These are phyloP conservation scores for Craseonycteris thonglongyai DNA, from an alignment of 2,113 vertebrate genomes.

Conservation along the genomic window DNA sequence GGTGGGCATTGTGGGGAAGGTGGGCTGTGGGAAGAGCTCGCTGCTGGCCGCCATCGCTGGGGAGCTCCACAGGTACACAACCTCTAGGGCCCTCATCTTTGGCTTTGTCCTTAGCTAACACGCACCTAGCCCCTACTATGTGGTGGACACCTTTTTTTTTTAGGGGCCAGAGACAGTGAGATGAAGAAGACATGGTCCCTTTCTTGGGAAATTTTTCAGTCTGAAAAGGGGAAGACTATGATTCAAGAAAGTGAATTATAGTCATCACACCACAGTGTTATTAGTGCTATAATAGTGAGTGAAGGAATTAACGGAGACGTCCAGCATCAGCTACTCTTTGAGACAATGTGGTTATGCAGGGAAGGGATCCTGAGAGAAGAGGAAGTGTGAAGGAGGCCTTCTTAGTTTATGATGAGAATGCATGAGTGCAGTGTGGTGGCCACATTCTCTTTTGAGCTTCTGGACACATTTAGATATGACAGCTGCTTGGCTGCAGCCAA, in stretches of 20 bases:
- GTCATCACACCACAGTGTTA: not conserved
- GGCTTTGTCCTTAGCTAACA: not conserved
- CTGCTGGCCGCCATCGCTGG: conserved; percentile 91
- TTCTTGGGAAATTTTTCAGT: not conserved
- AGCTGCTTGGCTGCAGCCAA: not conserved
- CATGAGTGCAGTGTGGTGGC: not conserved
- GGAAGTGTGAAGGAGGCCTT: not conserved
- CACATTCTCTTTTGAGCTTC: not conserved
- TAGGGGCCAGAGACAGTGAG: not conserved
- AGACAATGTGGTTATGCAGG: not conserved
- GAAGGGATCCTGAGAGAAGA: not conserved
- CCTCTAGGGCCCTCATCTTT: not conserved
- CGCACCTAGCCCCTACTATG: not conserved
- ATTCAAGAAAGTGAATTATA: not conserved
- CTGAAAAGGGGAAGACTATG: not conserved
- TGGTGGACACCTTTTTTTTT: not conserved
- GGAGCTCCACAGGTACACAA: conserved; percentile 90
- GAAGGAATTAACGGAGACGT: not conserved
- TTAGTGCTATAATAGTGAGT: not conserved
- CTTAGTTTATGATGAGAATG: not conserved
- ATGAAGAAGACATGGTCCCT: not conserved
- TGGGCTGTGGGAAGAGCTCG: conserved; percentile 95
- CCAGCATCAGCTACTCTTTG: not conserved
- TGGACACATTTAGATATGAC: not conserved
- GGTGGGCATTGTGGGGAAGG: conserved; percentile 92